phyloP scores from a whole-genome alignment of 2,888 invertebrate genomes.

The Chaetogeoica ovagalla region DNA sequence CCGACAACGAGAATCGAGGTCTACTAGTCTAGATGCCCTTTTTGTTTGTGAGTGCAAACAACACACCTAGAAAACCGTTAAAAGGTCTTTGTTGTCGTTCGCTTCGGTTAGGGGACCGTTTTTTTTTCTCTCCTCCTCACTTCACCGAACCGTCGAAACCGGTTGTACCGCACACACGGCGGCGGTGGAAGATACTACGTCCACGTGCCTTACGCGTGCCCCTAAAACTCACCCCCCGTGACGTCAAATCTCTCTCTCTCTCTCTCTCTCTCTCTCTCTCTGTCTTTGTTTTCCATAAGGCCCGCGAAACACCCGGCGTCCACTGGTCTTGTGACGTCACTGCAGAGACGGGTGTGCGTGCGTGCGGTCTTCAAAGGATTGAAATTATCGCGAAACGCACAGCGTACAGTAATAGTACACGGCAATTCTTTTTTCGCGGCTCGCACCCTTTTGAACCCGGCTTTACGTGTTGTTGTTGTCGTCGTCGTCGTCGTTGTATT shows the following conservation, averaged over 20 bases:
- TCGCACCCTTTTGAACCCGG: too few species aligned
- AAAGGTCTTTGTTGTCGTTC: constrained; percentile 52
- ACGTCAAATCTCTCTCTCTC: constrained; percentile 46
- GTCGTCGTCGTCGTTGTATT: too few species aligned
- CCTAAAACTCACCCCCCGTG: constrained; percentile 49
- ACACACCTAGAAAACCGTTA: constrained; percentile 49
- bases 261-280: too few species aligned
- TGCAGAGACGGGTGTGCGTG: constrained; percentile 13
- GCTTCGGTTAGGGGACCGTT: constrained; percentile 44
- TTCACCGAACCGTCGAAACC: constrained; percentile 27
- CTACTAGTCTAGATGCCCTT: constrained; percentile 48
- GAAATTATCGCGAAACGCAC: constrained; percentile 19
- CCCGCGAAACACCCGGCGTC: constrained; percentile 39
- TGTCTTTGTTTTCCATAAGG: neutral
- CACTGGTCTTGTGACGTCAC: constrained; percentile 46
- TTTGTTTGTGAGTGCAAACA: constrained; percentile 30
- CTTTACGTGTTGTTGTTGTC: neutral
- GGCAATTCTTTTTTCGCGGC: neutral
- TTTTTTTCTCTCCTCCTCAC: constrained; percentile 25
- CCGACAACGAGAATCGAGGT: neutral
- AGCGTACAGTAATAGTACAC: neutral
- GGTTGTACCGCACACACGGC: constrained; percentile 29
- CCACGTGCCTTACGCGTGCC: constrained; percentile 53
- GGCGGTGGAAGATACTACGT: constrained; percentile 20
- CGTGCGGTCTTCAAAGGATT: constrained; percentile 38